A percentile compares a stretch with the other conserved stretches of the same genome.
Evolutionary conservation across 2,113 vertebrate genomes (phyloP).

Genomic region (Sclerurus mexicanus): DNA sequence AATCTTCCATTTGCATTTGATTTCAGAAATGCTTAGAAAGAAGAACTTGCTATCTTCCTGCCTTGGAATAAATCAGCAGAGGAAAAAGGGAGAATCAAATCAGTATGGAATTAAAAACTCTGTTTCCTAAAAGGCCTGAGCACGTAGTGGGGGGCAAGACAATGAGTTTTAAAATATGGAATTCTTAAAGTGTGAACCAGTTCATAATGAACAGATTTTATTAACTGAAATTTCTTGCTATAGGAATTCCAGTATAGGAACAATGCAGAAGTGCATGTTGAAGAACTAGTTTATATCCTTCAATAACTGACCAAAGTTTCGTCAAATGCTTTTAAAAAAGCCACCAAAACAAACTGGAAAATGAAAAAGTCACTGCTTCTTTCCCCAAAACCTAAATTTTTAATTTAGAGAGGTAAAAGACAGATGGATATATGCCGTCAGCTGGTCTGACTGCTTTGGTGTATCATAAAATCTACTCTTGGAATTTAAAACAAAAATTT

Average conservation of each 20-base stretch:
- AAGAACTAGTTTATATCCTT: background rate
- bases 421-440: background rate
- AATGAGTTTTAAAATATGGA: background rate
- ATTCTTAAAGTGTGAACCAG: background rate
- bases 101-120: background rate
- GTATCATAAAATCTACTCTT: background rate
- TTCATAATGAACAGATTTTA: background rate
- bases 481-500: background rate
- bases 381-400: background rate
- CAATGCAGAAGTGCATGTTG: rapidly evolving
- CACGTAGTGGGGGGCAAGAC: background rate
- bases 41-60: background rate
- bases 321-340: background rate
- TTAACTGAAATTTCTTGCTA: background rate
- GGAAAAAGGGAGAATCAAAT: background rate
- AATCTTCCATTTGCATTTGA: background rate
- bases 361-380: background rate
- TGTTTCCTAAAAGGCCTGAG: background rate
- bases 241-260: background rate
- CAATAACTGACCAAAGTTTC: background rate
- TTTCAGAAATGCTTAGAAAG: background rate
- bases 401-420: background rate
- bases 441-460: background rate
- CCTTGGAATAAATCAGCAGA: background rate
- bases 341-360: background rate